Evolutionary conservation across 2,888 invertebrate species (phyloP).

Genomic region (Eupithecia tripunctaria): DNA sequence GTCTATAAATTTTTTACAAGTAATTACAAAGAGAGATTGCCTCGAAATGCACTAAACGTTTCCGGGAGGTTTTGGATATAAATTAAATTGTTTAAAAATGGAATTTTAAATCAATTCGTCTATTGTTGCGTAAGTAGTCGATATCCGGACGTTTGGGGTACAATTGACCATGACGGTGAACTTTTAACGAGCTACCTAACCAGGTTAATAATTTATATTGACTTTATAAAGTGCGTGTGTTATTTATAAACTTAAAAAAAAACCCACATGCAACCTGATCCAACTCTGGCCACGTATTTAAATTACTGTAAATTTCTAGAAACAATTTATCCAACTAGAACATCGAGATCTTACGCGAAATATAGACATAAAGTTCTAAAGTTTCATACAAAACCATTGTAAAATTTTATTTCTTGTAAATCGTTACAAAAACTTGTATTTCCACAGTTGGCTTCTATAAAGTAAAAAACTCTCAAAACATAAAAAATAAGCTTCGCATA

Average conservation of each 20-base stretch:
- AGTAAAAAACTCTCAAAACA: slow-evolving; percentile 9
- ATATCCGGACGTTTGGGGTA: slow-evolving; percentile 35
- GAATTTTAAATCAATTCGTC: slow-evolving; percentile 60
- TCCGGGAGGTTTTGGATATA: slow-evolving; percentile 67
- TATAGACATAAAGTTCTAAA: neutral
- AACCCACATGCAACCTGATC: neutral
- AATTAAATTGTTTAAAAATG: slow-evolving; percentile 61
- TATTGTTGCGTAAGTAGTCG: slow-evolving; percentile 49
- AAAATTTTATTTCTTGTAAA: neutral
- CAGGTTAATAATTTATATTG: neutral
- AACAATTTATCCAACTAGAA: neutral
- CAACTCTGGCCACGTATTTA: neutral
- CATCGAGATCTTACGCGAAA: neutral
- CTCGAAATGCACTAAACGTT: slow-evolving; percentile 64
- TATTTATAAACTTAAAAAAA: neutral
- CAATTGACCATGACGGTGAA: slow-evolving; percentile 3
- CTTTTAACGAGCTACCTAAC: neutral
- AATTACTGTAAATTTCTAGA: neutral
- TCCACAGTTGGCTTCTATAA: neutral
- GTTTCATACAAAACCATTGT: neutral
- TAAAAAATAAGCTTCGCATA: slow-evolving; percentile 23
- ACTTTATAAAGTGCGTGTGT: neutral
- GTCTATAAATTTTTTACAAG: slow-evolving; percentile 77
- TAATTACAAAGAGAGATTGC: slow-evolving; percentile 79
- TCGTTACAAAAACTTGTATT: slow-evolving; percentile 5